Evolutionary conservation across 2,888 invertebrate species (phyloP).

Genomic region (Aplocera efformata): DNA sequence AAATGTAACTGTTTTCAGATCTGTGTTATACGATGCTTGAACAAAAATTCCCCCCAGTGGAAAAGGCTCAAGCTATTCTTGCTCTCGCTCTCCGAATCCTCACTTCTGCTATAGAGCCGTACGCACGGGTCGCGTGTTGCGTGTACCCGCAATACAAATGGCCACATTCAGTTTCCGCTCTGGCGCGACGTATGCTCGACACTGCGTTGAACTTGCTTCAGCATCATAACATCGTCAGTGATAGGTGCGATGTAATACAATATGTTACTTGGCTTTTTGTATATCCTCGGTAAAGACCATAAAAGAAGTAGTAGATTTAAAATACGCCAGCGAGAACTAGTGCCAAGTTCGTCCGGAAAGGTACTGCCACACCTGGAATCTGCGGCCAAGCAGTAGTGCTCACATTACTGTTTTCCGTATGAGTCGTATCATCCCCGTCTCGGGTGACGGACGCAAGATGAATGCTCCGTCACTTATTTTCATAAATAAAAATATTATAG

Average conservation of each 20-base stretch:
- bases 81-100: constrained; percentile 47
- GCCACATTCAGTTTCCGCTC: constrained; percentile 42
- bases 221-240: constrained; percentile 48
- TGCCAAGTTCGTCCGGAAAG: too few species aligned
- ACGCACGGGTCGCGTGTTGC: constrained; percentile 37
- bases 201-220: constrained; percentile 45
- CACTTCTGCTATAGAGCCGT: constrained; percentile 37
- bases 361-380: too few species aligned
- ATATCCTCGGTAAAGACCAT: too few species aligned
- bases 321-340: too few species aligned
- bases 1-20: constrained; percentile 41
- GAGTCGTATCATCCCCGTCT: too few species aligned
- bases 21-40: constrained; percentile 51
- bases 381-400: too few species aligned
- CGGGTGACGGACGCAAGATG: too few species aligned
- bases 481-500: too few species aligned
- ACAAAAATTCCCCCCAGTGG: constrained; percentile 54
- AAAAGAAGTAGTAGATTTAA: too few species aligned
- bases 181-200: constrained; percentile 49
- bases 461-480: constrained; percentile 2
- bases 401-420: too few species aligned
- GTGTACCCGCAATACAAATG: constrained; percentile 57
- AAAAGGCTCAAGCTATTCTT: constrained; percentile 54
- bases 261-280: too few species aligned
- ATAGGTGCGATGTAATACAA: constrained; percentile 42